These are phyloP conservation scores for Dinocampus coccinellae DNA, from an alignment of 2,888 invertebrate genomes.

Conservation along the genomic window DNA sequence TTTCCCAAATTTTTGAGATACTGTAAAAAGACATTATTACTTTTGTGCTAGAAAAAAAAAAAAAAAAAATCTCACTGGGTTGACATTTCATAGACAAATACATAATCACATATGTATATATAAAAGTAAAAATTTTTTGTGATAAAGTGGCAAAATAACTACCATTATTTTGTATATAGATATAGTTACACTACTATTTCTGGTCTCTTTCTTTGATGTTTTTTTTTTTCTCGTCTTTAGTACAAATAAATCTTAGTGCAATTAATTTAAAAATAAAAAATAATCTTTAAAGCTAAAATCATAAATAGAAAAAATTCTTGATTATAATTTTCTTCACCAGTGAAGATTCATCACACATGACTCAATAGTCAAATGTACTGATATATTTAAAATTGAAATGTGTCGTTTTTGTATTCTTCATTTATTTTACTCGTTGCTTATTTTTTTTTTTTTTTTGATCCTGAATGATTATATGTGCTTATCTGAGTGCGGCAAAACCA, in stretches of 20 bases:
- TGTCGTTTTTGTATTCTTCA: no score
- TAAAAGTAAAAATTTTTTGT: neutral
- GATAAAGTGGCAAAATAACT: constrained; percentile 4
- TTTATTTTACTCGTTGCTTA: neutral
- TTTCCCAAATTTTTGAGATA: neutral
- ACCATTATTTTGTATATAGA: constrained; percentile 4
- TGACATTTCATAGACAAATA: neutral
- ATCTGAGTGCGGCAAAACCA: constrained; percentile 62
- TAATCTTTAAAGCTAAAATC: neutral
- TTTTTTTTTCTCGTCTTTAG: neutral
- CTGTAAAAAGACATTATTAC: neutral
- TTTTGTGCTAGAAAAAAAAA: neutral
- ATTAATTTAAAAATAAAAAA: neutral
- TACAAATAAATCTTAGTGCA: neutral
- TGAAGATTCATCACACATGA: neutral
- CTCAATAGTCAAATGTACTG: neutral
- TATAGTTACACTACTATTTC: neutral
- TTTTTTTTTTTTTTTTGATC: constrained; percentile 25
- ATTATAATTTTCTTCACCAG: constrained; percentile 2
- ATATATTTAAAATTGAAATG: neutral
- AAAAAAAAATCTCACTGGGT: no score
- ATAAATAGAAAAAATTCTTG: neutral
- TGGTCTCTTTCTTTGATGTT: neutral
- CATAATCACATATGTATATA: neutral
- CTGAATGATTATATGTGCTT: constrained; percentile 42